Evolutionary conservation across 2,113 vertebrate species (phyloP), one percentile per base, ranked within the genome.

Genomic region (Muntiacus reevesi): DNA sequence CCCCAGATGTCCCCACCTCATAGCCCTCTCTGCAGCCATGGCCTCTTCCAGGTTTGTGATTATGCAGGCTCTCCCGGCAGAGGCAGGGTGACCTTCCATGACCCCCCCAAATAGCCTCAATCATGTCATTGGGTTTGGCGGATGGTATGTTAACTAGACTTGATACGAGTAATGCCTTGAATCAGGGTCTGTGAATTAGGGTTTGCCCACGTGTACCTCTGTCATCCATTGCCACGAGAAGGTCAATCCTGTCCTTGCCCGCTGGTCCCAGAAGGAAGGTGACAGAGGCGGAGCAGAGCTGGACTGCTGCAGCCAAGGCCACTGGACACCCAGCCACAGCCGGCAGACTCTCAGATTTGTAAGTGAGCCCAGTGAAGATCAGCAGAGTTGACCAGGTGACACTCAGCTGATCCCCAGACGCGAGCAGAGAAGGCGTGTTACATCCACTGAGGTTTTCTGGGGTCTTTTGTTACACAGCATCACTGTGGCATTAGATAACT

Each of bases 181-280:
- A 54, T 16, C 21, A 76, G 36, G 16, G 33, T 47, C 27, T 84
- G 28, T 7, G 45, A 9, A 2, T 8, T 40, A 79, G 79, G 40
- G 43, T 23, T 33, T 28, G 64, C 14, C 50, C 1, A 4, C 67
- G 13, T 9, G 28, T 2, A 13, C 13, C 27, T 30, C 3, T 21
- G 19, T 43, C 27, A 47, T 7, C 1, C 19, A 33, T 14, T 1
- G 0, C 50, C 16, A 2, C 0, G 54, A 74, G 87, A 43, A 3
- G 67, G 60, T 19, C 64, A 43, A 16, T 43, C 62, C 85, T 87
- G 33, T 86, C 50, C 92, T n/a, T 4, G 25, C 4, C 60, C 0
- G 0, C 76, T 52, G 55, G 40, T 64, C 71, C 40, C 62, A 43
- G 76, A 21, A 95, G 55, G n/a, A 45, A 0, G 60, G 9, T 0